phyloP scores from a whole-genome alignment of 2,113 vertebrate genomes.

The Leiothrix lutea region DNA sequence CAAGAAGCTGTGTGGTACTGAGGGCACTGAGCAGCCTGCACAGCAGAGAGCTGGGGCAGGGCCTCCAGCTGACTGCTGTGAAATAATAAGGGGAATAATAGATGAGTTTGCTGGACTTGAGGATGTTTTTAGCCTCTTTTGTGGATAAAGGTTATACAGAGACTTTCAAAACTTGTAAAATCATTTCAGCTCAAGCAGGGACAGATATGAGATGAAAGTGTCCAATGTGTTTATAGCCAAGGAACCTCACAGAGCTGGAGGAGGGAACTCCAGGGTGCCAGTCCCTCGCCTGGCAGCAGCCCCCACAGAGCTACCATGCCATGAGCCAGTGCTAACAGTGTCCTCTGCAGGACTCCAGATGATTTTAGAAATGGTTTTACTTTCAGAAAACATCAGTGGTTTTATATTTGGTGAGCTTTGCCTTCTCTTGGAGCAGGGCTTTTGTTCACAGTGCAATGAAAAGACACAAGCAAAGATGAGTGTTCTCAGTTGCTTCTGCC shows the following conservation, averaged over 20 bases:
- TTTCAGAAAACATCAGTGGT: neutral
- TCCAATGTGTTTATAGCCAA: rapidly evolving
- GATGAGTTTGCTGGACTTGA: neutral
- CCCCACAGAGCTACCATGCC: neutral
- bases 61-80: neutral
- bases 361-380: neutral
- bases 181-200: neutral
- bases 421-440: neutral
- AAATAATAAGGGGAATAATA: neutral
- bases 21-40: neutral
- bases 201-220: neutral
- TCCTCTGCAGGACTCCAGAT: neutral
- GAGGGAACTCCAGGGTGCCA: neutral
- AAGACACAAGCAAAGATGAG: neutral
- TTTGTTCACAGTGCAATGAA: neutral
- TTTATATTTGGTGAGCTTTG: neutral
- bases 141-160: neutral
- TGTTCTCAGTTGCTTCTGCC: neutral
- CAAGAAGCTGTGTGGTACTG: rapidly evolving
- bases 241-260: neutral
- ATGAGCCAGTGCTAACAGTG: rapidly evolving
- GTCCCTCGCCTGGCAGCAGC: rapidly evolving
- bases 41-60: neutral
- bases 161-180: neutral
- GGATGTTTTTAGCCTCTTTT: neutral